These are phyloP conservation scores for Chrysolina haemoptera DNA, from an alignment of 2,888 invertebrate species.

Conservation along the genomic window DNA sequence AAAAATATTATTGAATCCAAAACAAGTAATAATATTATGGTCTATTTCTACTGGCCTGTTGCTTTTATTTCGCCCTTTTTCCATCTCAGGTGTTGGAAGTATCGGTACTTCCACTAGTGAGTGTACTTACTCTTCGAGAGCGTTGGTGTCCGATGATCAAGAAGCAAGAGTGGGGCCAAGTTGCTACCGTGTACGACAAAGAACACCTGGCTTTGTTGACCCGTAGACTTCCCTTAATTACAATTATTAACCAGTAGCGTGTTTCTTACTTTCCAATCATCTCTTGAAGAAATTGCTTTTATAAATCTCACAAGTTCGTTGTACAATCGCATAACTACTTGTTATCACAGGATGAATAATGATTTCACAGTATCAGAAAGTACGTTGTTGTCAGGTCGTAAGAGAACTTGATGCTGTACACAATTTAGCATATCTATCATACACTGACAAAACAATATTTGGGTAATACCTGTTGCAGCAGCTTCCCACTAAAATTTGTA, in stretches of 20 bases:
- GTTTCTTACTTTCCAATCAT: conserved; percentile 61
- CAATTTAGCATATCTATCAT: not conserved
- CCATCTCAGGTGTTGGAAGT: conserved; percentile 10
- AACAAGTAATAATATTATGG: too few relatives aligned
- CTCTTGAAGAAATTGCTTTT: conserved; percentile 47
- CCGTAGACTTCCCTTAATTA: conserved; percentile 67
- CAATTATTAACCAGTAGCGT: conserved; percentile 68
- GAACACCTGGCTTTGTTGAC: conserved; percentile 67
- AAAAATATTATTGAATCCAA: too few relatives aligned
- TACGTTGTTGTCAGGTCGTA: conserved; percentile 1
- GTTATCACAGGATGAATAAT: conserved; percentile 27
- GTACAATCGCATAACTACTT: conserved; percentile 41
- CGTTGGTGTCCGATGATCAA: conserved; percentile 47
- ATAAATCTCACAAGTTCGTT: conserved; percentile 45
- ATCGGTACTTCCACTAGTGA: conserved; percentile 16
- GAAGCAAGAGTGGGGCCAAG: conserved; percentile 52
- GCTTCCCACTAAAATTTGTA: too few relatives aligned
- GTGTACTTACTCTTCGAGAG: conserved; percentile 42
- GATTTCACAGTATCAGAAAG: conserved; percentile 6
- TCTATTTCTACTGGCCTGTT: too few relatives aligned
- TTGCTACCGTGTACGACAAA: conserved; percentile 65
- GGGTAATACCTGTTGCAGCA: too few relatives aligned
- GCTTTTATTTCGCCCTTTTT: conserved; percentile 9
- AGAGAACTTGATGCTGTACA: not conserved
- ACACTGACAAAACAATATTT: too few relatives aligned